Percentiles rank a stretch among this genome's conserved stretches.
These are phyloP conservation scores for Dicranocentrus wangi DNA, from an alignment of 2,888 invertebrate species.

Conservation along the genomic window DNA sequence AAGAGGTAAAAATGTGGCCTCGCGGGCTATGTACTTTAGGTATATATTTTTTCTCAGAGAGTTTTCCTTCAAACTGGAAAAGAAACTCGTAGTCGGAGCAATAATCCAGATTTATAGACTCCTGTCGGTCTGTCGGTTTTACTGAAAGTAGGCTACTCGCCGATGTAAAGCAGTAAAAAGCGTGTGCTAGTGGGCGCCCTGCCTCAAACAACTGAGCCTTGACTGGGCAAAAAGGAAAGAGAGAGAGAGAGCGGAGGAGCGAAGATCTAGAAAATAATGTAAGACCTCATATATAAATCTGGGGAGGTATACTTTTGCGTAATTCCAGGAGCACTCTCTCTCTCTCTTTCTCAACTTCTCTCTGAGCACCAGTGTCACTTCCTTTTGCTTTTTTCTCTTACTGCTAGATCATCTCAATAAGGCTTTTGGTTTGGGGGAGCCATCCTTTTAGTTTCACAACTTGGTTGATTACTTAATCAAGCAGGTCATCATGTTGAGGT, in stretches of 20 bases:
- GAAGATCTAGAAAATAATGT: conserved; percentile 20
- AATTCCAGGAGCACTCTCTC: no score
- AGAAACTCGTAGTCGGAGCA: conserved; percentile 44
- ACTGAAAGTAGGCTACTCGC: conserved; percentile 10
- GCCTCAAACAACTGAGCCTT: not conserved
- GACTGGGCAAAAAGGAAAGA: not conserved
- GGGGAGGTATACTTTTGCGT: no score
- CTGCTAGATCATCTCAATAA: not conserved
- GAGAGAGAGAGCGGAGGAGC: not conserved
- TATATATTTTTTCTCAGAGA: no score
- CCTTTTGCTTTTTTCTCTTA: not conserved
- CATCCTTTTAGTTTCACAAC: not conserved
- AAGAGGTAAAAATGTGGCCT: no score
- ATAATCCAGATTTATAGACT: conserved; percentile 58
- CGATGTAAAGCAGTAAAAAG: not conserved
- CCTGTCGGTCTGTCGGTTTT: conserved; percentile 50
- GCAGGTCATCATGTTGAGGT: conserved; percentile 40
- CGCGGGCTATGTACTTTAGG: no score
- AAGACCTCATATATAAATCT: not conserved
- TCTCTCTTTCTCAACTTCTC: not conserved
- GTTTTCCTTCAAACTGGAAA: not conserved
- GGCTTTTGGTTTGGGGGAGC: no score
- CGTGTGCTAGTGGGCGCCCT: not conserved
- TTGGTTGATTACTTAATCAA: conserved; percentile 44
- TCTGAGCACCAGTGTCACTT: not conserved